Conservation (phyloP, 2,888 invertebrate genomes). For the Himalopsyche japonica region DNA sequence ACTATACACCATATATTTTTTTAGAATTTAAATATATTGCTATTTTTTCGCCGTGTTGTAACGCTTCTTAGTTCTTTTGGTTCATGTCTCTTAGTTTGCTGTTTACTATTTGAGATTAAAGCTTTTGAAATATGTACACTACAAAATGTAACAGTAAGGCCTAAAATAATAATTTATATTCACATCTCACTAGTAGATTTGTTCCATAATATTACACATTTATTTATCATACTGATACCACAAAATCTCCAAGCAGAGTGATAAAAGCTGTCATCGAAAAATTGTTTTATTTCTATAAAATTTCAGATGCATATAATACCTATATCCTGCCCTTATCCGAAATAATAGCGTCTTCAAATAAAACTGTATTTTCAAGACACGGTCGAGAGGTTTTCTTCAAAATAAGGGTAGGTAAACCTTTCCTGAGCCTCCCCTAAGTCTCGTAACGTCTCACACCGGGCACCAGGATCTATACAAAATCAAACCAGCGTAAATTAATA, state of each 20-base stretch:
- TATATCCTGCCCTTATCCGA: background rate
- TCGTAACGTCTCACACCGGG: background rate
- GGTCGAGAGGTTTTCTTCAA: conserved; percentile 14
- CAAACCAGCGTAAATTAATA: conserved; percentile 35
- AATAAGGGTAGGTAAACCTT: conserved; percentile 10
- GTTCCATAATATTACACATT: too few species aligned
- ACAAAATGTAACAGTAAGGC: too few species aligned
- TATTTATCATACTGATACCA: too few species aligned
- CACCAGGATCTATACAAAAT: conserved; percentile 11
- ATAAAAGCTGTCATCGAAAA: background rate
- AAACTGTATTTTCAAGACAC: conserved; percentile 18
- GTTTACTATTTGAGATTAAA: too few species aligned
- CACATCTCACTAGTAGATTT: too few species aligned
- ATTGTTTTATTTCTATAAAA: background rate
- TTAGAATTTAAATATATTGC: too few species aligned
- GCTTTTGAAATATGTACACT: too few species aligned
- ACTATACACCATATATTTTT: too few species aligned
- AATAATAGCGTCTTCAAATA: background rate
- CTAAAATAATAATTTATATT: too few species aligned
- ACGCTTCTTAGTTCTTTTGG: too few species aligned
- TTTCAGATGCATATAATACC: background rate
- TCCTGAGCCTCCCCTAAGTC: background rate
- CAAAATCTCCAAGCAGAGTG: background rate
- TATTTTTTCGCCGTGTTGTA: too few species aligned
- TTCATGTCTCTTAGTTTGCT: too few species aligned